Conservation (phyloP, 2,113 vertebrate species). For the Amia ocellicauda region DNA sequence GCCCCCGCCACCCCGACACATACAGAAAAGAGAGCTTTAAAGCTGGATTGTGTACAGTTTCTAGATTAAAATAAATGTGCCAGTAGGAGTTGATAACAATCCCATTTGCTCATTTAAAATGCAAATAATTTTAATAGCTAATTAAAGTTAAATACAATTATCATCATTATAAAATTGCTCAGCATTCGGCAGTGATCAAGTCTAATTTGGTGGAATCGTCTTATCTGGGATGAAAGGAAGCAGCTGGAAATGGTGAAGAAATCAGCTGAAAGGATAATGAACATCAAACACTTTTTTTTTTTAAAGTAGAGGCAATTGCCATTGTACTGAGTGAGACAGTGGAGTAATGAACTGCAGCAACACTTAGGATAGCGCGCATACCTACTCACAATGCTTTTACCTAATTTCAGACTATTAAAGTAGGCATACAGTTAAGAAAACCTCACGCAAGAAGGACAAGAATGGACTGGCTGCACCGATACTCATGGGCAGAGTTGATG, state of each 20-base stretch:
- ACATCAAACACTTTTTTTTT: constrained; percentile 56
- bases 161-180: constrained; percentile 47
- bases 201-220: constrained; percentile 48
- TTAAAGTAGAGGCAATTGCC: constrained; percentile 44
- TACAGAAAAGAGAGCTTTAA: too few relatives aligned
- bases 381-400: too few relatives aligned
- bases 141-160: constrained; percentile 61
- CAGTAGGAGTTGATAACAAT: constrained; percentile 35
- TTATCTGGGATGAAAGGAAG: constrained; percentile 44
- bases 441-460: constrained; percentile 3
- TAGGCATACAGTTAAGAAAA: constrained; percentile 34
- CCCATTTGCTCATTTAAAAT: constrained; percentile 47
- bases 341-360: constrained; percentile 63
- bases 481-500: background rate
- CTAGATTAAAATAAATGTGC: background rate
- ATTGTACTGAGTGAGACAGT: constrained; percentile 56
- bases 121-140: constrained; percentile 50
- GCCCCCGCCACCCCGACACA: too few relatives aligned
- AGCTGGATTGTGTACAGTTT: too few relatives aligned
- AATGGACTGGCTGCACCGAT: constrained; percentile 31
- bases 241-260: constrained; percentile 32
- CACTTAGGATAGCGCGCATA: too few relatives aligned
- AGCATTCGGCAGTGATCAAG: constrained; percentile 37
- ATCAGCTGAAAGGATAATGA: constrained; percentile 56
- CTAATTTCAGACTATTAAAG: too few relatives aligned